Percentiles rank a stretch among this genome's conserved stretches.
phyloP scores from a whole-genome alignment of 2,113 vertebrate species.

The Hystrix cristata region DNA sequence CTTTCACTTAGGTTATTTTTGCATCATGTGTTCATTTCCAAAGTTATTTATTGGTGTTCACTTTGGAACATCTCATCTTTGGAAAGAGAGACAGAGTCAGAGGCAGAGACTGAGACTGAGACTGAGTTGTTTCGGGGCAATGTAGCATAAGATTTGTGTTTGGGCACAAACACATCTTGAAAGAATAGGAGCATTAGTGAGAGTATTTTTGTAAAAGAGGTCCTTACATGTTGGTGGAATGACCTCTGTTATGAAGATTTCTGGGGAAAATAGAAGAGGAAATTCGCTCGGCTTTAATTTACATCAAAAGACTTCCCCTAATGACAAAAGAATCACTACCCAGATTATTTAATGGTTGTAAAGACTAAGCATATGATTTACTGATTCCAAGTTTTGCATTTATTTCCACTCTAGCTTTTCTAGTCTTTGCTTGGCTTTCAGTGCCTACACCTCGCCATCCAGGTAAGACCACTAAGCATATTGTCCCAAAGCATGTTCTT shows the following conservation, averaged over 20 bases:
- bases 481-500: not conserved
- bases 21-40: not conserved
- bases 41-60: not conserved
- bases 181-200: not conserved
- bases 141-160: not conserved
- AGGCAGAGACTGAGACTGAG: not conserved
- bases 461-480: not conserved
- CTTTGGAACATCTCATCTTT: not conserved
- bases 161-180: not conserved
- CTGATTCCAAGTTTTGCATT: not conserved
- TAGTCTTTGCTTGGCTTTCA: not conserved
- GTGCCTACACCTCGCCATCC: not conserved
- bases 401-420: not conserved
- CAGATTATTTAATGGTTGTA: not conserved
- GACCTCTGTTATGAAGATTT: not conserved
- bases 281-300: not conserved
- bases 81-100: not conserved
- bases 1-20: not conserved
- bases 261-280: no score
- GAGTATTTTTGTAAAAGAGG: not conserved
- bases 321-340: not conserved
- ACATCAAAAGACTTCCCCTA: not conserved
- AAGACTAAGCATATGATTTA: not conserved
- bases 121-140: no score
- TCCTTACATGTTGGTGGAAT: rapidly evolving